These are phyloP conservation scores for Drosophila nigromelanica DNA, from an alignment of 1,140 invertebrate genomes.

Conservation along the genomic window DNA sequence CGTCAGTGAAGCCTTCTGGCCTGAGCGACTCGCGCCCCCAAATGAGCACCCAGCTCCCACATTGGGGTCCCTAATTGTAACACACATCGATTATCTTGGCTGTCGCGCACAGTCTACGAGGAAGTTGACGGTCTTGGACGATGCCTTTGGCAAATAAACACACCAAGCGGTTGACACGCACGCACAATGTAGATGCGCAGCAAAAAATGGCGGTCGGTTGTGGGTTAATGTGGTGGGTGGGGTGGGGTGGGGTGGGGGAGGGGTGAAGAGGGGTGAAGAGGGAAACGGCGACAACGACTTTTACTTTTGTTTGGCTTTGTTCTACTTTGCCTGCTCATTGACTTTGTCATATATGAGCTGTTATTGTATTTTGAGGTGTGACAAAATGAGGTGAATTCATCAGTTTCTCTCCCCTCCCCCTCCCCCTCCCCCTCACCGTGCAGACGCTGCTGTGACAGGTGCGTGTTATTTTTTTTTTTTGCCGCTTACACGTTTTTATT, in stretches of 20 bases:
- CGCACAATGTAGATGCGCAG: constrained; percentile 17
- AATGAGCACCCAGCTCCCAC: neutral
- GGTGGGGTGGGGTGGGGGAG: too few species aligned
- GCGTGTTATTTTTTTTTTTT: constrained; percentile 6
- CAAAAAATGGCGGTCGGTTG: neutral
- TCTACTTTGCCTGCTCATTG: constrained; percentile 39
- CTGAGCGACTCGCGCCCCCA: neutral
- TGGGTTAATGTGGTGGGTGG: neutral
- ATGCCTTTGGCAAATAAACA: constrained; percentile 67
- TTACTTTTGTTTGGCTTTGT: constrained; percentile 36
- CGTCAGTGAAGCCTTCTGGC: too few species aligned
- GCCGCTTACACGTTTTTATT: constrained; percentile 16
- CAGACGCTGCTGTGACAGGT: constrained; percentile 11
- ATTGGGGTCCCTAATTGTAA: constrained; percentile 51
- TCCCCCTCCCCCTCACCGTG: neutral
- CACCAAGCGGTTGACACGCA: constrained; percentile 72
- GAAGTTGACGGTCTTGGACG: constrained; percentile 17
- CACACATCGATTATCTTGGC: constrained; percentile 63
- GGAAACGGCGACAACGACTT: constrained; percentile 15
- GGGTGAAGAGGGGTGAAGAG: neutral
- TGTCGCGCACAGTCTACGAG: neutral
- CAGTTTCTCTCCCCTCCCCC: too few species aligned
- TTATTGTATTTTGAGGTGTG: constrained; percentile 54
- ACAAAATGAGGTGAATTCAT: constrained; percentile 40
- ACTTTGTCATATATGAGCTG: constrained; percentile 26